Evolutionary conservation across 2,888 invertebrate species (phyloP).

Genomic region (Himalopsyche japonica): DNA sequence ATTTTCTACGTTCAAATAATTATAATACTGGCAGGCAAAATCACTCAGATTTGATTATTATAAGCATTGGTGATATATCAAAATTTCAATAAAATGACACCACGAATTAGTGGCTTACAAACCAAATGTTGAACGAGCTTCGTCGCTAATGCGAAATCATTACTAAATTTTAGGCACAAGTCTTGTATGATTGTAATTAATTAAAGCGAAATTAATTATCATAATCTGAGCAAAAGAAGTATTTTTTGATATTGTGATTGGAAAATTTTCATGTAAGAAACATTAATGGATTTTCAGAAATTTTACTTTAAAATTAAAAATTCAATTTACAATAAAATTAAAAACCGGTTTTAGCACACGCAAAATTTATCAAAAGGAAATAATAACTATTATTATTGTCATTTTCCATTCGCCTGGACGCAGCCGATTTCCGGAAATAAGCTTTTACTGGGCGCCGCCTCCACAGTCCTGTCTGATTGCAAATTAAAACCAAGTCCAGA

Average conservation of each 20-base stretch:
- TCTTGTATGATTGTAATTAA: no score
- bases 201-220: no score
- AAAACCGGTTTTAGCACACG: no score
- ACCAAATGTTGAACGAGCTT: neutral
- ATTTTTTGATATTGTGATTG: no score
- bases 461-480: constrained; percentile 17
- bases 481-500: constrained; percentile 34
- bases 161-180: neutral
- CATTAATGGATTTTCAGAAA: no score
- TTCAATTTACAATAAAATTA: no score
- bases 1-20: neutral
- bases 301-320: no score
- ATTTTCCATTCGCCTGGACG: neutral
- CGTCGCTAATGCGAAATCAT: neutral
- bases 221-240: no score
- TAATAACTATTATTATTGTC: neutral
- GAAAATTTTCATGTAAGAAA: no score
- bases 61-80: neutral
- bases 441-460: neutral
- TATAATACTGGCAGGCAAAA: neutral
- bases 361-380: neutral
- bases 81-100: neutral
- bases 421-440: neutral
- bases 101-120: neutral
- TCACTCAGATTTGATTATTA: neutral